Conservation (phyloP, 2,888 invertebrate genomes). For the Tineola bisselliella region DNA sequence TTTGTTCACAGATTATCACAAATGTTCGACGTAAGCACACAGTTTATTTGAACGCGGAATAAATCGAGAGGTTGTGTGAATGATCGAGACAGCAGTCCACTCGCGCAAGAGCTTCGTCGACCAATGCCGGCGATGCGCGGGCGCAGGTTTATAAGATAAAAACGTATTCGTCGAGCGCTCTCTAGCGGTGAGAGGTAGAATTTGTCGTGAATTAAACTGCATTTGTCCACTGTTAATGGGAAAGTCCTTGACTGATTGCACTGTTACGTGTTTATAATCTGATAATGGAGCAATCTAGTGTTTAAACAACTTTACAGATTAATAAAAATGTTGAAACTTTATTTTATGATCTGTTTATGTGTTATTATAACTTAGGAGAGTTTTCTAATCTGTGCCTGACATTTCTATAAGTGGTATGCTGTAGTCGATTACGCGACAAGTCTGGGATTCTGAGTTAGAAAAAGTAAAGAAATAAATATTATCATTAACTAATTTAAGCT, state of each 20-base stretch:
- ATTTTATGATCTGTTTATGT: no score
- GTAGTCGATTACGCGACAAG: no score
- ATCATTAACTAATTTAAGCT: no score
- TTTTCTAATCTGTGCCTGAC: no score
- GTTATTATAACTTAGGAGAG: no score
- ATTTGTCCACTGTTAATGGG: background rate
- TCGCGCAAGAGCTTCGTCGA: constrained; percentile 40
- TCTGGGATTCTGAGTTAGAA: no score
- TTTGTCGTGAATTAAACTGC: constrained; percentile 16
- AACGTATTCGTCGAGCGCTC: constrained; percentile 34
- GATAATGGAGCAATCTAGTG: background rate
- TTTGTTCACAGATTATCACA: constrained; percentile 4
- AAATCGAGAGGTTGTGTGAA: background rate
- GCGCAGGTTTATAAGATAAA: constrained; percentile 49
- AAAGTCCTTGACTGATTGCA: background rate
- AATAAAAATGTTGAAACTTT: background rate
- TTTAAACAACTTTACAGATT: background rate
- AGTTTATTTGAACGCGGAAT: background rate
- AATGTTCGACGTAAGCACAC: constrained; percentile 1
- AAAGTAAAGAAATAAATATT: no score
- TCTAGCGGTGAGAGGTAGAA: constrained; percentile 46
- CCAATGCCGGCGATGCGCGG: constrained; percentile 44
- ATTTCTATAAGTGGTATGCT: no score
- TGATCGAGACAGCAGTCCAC: constrained; percentile 25
- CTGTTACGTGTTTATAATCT: background rate